Conservation (phyloP, 2,888 invertebrate genomes). For the Drosophila macrospina region DNA sequence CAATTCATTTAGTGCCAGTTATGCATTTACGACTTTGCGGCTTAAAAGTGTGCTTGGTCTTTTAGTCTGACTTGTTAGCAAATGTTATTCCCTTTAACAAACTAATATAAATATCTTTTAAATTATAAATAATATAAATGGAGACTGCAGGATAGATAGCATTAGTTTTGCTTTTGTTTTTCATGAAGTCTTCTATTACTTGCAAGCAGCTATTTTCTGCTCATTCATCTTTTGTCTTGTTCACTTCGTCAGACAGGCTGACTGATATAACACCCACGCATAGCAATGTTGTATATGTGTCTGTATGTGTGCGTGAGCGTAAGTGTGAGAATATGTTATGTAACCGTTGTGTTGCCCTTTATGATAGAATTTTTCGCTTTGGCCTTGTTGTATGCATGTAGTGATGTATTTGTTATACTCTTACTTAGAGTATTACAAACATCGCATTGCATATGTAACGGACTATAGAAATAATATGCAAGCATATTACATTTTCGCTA, state of each 20-base stretch:
- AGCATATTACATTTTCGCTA: background rate
- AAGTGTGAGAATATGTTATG: conserved; percentile 47
- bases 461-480: background rate
- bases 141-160: background rate
- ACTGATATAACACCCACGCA: conserved; percentile 42
- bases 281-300: background rate
- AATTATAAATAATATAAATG: background rate
- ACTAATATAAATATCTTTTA: background rate
- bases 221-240: conserved; percentile 3
- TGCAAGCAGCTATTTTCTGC: conserved; percentile 38
- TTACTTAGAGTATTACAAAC: background rate
- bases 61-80: background rate
- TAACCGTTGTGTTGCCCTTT: conserved; percentile 57
- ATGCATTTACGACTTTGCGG: background rate
- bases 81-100: background rate
- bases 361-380: conserved; percentile 53
- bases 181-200: conserved; percentile 11
- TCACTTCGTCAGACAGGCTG: conserved; percentile 19
- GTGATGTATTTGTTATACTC: conserved; percentile 9
- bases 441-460: background rate
- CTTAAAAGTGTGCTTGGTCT: background rate
- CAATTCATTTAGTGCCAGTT: conserved; percentile 44
- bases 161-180: background rate
- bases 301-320: background rate
- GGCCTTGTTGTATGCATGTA: conserved; percentile 43